Evolutionary conservation across 1,140 invertebrate genomes (phyloP).

Genomic region (Zaprionus tsacasi): DNA sequence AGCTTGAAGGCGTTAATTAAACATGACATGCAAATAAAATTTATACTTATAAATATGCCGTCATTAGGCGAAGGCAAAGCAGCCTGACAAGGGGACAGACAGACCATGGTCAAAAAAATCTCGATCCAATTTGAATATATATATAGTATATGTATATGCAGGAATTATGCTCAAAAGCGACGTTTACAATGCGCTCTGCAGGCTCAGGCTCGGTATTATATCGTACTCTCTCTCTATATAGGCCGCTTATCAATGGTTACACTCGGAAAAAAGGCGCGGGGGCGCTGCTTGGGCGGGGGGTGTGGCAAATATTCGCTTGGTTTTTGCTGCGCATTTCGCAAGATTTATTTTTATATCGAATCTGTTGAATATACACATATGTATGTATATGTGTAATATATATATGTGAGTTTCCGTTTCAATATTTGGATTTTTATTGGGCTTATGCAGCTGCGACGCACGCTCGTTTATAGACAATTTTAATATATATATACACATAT

Average conservation of each 20-base stretch:
- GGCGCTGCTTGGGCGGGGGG: not conserved
- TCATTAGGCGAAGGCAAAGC: conserved; percentile 35
- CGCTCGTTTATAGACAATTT: conserved; percentile 43
- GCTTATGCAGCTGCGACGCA: conserved; percentile 38
- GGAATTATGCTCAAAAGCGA: not conserved
- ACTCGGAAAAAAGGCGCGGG: not conserved
- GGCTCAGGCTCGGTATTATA: not conserved
- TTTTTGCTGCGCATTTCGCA: conserved; percentile 45
- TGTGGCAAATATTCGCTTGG: conserved; percentile 17
- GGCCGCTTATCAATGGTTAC: not conserved
- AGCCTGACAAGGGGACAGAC: not conserved
- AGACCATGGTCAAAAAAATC: no score
- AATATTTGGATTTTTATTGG: conserved; percentile 51
- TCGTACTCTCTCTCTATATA: not conserved
- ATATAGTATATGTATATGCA: no score
- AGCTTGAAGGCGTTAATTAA: conserved; percentile 71
- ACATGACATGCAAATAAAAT: conserved; percentile 80
- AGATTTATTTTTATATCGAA: conserved; percentile 35
- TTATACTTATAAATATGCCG: conserved; percentile 73
- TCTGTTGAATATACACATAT: not conserved
- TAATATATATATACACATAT: conserved; percentile 4
- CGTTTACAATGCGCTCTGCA: no score
- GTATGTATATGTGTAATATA: conserved; percentile 6
- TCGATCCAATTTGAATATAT: no score
- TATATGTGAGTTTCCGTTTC: conserved; percentile 13